Percentiles rank a stretch among this genome's conserved stretches.
Conservation (phyloP, 2,113 vertebrate genomes). For the Pampusana beccarii region DNA sequence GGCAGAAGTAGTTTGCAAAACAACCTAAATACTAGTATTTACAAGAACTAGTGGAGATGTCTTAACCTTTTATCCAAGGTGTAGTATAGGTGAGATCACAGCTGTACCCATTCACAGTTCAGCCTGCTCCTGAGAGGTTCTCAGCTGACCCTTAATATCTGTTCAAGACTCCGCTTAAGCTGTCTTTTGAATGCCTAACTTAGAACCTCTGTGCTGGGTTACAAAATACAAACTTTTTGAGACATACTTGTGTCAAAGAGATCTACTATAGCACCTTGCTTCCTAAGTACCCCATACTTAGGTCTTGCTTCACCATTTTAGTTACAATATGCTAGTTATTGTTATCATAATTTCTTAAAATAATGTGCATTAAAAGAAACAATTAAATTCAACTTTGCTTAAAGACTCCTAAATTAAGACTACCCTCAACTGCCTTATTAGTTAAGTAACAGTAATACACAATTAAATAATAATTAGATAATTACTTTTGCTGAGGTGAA, state of each 20-base stretch:
- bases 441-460: not conserved
- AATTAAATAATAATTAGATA: constrained; percentile 35
- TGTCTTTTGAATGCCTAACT: not conserved
- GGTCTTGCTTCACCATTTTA: not conserved
- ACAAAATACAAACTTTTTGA: not conserved
- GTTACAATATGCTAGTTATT: not conserved
- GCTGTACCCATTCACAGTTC: not conserved
- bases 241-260: not conserved
- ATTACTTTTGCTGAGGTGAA: constrained; percentile 11
- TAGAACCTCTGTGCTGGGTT: not conserved
- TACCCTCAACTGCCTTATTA: not conserved
- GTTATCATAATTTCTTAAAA: not conserved
- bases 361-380: not conserved
- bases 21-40: not conserved
- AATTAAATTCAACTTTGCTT: not conserved
- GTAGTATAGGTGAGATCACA: not conserved
- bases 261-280: not conserved
- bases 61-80: not conserved
- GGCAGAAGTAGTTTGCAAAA: not conserved
- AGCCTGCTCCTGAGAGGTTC: not conserved
- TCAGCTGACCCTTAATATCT: not conserved
- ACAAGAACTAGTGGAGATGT: not conserved
- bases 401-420: not conserved
- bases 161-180: not conserved
- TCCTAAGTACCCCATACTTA: not conserved